Evolutionary conservation across 2,888 invertebrate genomes (phyloP).

Genomic region (Himalopsyche tibetana): DNA sequence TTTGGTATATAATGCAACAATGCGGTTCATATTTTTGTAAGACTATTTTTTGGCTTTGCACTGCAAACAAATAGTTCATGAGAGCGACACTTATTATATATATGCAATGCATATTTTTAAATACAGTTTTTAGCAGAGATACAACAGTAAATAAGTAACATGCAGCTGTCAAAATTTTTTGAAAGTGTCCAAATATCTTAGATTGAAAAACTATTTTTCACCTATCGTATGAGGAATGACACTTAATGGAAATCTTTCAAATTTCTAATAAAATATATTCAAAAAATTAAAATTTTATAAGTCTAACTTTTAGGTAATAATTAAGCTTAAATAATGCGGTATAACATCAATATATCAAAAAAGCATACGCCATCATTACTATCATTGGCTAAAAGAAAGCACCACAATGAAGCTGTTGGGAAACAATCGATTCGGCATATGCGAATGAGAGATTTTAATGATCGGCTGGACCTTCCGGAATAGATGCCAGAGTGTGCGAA

Average conservation of each 20-base stretch:
- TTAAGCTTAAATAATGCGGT: conserved; percentile 31
- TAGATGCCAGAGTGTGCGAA: conserved; percentile 65
- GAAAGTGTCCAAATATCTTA: conserved; percentile 4
- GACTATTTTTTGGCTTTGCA: too few species aligned
- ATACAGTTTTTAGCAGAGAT: too few species aligned
- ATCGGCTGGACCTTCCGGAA: conserved; percentile 63
- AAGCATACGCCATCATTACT: conserved; percentile 4
- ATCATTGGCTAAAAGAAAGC: conserved; percentile 35
- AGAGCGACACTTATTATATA: too few species aligned
- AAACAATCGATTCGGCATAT: not conserved
- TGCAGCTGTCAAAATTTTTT: not conserved
- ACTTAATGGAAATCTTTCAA: conserved; percentile 25
- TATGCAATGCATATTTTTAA: too few species aligned
- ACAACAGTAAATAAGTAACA: too few species aligned
- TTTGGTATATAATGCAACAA: too few species aligned
- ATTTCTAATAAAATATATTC: conserved; percentile 12
- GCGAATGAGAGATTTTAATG: not conserved
- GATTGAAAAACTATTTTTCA: conserved; percentile 1
- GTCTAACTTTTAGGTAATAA: conserved; percentile 18
- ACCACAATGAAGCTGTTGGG: conserved; percentile 4
- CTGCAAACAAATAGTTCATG: too few species aligned
- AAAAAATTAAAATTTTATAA: not conserved
- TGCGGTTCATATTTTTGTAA: too few species aligned
- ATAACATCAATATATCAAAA: conserved; percentile 37
- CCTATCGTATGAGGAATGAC: conserved; percentile 14